Evolutionary conservation across 1,140 invertebrate genomes (phyloP), one percentile per base, ranked within the genome.

Genomic region (Rhynchophorus ferrugineus): DNA sequence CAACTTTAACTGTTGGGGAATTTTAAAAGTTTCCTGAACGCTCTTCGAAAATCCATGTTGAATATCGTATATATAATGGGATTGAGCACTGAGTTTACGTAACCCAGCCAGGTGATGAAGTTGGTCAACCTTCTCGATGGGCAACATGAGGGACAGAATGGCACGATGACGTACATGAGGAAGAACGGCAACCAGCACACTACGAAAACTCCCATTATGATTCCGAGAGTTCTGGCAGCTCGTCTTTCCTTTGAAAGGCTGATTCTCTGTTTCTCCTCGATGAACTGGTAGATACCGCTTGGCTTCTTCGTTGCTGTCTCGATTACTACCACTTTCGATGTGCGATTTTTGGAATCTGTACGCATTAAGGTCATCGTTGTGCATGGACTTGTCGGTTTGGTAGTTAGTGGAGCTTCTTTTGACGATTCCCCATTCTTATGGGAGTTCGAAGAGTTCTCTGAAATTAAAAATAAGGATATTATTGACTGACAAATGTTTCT

Each of bases 51-150:
- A 67, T 98, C 95, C 66, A 95, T 78, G 73, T 98, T 97, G 70
- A 96, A 98, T 67, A 96, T 95, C 1, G 93, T 96, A 71, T 98
- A 98, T 58, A 98, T 97, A 60, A 97, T 80, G 8, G 95, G 95
- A 73, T 98, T 98, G 8, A 97, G 77, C n/a, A 89, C 89, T 17
- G 92, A 96, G 72, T 99, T 98, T 50, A 96, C 83, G 69, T 98
- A 99, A 17, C 95, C 95, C 33, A 98, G 79, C 95, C 95, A 99
- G 20, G 90, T 93, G 60, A 93, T 90, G 64, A 93, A 89, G 68
- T 91, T 90, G 35, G 87, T 83, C 46, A 92, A 73, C 61, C 83
- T 82, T 33, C 82, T 79, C 3, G 85, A 88, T 9, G 87, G 84
- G 65, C 85, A 85, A 65, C 87, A 91, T 37, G 73, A 75, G 1